A percentile compares a stretch with the other conserved stretches of the same genome.
Evolutionary conservation across 2,797 vertebrate species (phyloP).

Genomic region (Falco concolor): DNA sequence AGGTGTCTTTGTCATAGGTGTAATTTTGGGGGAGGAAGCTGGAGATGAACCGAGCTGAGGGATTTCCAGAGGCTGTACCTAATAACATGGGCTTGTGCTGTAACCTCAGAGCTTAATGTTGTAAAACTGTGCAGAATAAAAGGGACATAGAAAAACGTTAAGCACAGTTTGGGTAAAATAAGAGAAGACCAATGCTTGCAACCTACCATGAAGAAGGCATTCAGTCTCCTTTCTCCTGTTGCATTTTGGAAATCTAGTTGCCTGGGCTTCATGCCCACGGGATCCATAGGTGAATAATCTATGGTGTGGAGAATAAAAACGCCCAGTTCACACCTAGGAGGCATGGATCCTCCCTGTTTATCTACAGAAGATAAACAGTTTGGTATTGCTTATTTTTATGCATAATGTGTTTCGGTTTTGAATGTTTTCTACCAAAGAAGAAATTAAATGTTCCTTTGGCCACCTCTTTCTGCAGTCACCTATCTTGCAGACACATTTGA

Average conservation of each 20-base stretch:
- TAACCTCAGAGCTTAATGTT: neutral
- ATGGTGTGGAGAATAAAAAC: slow-evolving; percentile 24
- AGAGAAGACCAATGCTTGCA: slow-evolving; percentile 28
- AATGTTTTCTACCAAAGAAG: slow-evolving; percentile 23
- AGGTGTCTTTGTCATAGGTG: neutral
- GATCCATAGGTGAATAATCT: neutral
- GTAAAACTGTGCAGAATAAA: slow-evolving; percentile 31
- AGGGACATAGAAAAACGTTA: slow-evolving; percentile 47
- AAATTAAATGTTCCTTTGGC: slow-evolving; percentile 12
- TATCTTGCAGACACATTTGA: neutral
- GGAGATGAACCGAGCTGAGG: neutral
- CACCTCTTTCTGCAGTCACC: neutral
- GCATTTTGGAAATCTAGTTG: slow-evolving; percentile 57
- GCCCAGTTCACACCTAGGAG: neutral
- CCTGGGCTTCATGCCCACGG: neutral
- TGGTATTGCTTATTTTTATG: slow-evolving; percentile 38
- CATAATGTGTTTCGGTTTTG: neutral
- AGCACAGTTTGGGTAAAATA: slow-evolving; percentile 52
- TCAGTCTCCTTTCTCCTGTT: slow-evolving; percentile 43
- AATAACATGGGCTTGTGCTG: neutral
- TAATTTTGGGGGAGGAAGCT: neutral
- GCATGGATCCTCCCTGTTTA: neutral
- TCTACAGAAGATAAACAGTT: neutral
- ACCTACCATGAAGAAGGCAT: neutral
- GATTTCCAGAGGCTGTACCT: neutral